These are phyloP conservation scores for Nerophis lumbriciformis DNA, from an alignment of 2,113 vertebrate species.

Conservation along the genomic window DNA sequence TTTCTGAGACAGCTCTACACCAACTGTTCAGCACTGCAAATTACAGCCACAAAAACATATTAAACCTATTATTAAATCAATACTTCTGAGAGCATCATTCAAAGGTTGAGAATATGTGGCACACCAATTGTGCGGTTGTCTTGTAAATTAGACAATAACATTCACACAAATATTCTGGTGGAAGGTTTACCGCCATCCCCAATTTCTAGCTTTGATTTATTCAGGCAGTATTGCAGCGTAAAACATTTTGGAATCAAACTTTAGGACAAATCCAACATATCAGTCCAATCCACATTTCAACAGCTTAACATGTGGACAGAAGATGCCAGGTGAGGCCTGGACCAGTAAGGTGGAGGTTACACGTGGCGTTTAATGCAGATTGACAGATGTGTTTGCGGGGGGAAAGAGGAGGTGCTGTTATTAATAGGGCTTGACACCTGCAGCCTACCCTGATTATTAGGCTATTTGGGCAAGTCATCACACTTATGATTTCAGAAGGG, in stretches of 20 bases:
- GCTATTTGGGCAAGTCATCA: conserved; percentile 57
- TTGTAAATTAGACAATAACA: no score
- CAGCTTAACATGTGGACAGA: conserved; percentile 50
- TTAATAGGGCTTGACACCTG: conserved; percentile 55
- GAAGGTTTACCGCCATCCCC: no score
- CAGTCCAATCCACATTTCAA: conserved; percentile 29
- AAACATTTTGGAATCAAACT: conserved; percentile 35
- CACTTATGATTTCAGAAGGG: conserved; percentile 31
- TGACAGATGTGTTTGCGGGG: conserved; percentile 49
- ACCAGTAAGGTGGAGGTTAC: conserved; percentile 31
- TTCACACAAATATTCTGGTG: no score
- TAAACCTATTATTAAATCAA: no score
- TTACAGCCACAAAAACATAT: no score
- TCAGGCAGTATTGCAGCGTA: conserved; percentile 18
- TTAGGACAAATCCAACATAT: conserved; percentile 25
- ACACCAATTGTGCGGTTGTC: no score
- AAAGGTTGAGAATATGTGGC: no score
- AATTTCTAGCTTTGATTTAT: conserved; percentile 11
- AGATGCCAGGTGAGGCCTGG: conserved; percentile 52
- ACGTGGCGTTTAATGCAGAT: conserved; percentile 49
- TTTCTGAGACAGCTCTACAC: no score
- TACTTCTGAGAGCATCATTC: no score
- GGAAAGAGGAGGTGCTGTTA: conserved; percentile 25
- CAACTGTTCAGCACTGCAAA: no score
- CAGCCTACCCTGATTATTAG: conserved; percentile 45